These are phyloP conservation scores for Drepana falcataria DNA, from an alignment of 2,888 invertebrate genomes.

Conservation along the genomic window DNA sequence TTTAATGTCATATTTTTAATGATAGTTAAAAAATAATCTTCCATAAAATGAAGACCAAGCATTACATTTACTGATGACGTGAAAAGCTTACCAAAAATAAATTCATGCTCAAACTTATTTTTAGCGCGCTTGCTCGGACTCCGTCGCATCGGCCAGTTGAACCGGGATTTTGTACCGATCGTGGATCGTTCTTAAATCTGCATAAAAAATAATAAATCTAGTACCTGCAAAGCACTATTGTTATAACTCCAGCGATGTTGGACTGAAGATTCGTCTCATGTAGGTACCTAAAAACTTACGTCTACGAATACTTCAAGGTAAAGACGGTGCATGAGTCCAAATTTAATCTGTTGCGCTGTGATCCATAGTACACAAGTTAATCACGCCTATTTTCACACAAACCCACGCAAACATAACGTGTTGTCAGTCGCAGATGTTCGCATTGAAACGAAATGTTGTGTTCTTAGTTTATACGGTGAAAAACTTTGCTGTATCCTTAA, in stretches of 20 bases:
- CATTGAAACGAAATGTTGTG: conserved; percentile 75
- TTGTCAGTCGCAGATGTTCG: conserved; percentile 70
- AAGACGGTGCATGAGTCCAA: conserved; percentile 58
- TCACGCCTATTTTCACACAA: conserved; percentile 76
- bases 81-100: conserved; percentile 73
- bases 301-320: conserved; percentile 64
- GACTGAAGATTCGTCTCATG: conserved; percentile 33
- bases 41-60: conserved; percentile 24
- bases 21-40: conserved; percentile 15
- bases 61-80: conserved; percentile 63
- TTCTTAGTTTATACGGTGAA: conserved; percentile 67
- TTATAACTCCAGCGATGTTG: conserved; percentile 47
- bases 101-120: conserved; percentile 75
- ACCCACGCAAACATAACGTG: conserved; percentile 73
- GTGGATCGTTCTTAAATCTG: conserved; percentile 52
- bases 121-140: conserved; percentile 71
- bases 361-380: conserved; percentile 70
- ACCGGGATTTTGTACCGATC: conserved; percentile 70
- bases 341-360: conserved; percentile 58
- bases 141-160: conserved; percentile 66
- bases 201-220: conserved; percentile 35
- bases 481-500: conserved; percentile 56
- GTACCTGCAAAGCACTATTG: conserved; percentile 41
- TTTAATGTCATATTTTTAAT: too few relatives aligned
- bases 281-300: too few relatives aligned